phyloP scores from a whole-genome alignment of 2,888 invertebrate genomes.

The Glyphotaelius pellucidus region DNA sequence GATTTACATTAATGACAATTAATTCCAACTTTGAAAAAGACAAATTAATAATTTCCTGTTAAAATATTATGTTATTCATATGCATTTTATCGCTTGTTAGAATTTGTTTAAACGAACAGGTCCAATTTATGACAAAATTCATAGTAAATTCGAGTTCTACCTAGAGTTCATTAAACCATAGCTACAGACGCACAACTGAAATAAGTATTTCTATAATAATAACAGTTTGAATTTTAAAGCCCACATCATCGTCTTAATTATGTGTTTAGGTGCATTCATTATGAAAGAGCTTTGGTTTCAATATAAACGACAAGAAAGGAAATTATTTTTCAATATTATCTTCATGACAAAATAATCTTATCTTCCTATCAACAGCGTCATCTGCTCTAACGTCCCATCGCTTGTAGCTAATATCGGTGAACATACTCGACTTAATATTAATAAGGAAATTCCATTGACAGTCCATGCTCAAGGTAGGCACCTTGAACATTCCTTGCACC shows the following conservation, averaged over 20 bases:
- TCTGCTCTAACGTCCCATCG: neutral
- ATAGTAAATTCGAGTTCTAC: too few relatives aligned
- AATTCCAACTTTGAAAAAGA: too few relatives aligned
- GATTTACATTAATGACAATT: too few relatives aligned
- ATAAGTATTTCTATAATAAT: too few relatives aligned
- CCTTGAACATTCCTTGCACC: neutral
- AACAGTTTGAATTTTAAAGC: neutral
- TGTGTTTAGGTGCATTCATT: neutral
- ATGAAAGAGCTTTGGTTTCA: neutral
- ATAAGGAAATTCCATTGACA: slow-evolving; percentile 17
- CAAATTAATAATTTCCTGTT: too few relatives aligned
- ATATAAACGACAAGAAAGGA: neutral
- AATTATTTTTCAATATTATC: neutral
- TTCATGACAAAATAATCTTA: neutral
- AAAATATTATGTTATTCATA: too few relatives aligned
- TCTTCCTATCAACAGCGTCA: neutral
- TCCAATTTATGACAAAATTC: too few relatives aligned
- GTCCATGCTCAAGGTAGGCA: neutral
- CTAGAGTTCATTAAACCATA: too few relatives aligned
- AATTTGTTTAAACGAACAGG: too few relatives aligned
- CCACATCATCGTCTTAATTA: neutral
- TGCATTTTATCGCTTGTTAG: too few relatives aligned
- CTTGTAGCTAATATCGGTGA: neutral
- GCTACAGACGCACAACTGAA: too few relatives aligned
- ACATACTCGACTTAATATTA: slow-evolving; percentile 37